Base-by-base conservation (phyloP, 2,113 vertebrate genomes). In the Lamprotornis superbus region DNA sequence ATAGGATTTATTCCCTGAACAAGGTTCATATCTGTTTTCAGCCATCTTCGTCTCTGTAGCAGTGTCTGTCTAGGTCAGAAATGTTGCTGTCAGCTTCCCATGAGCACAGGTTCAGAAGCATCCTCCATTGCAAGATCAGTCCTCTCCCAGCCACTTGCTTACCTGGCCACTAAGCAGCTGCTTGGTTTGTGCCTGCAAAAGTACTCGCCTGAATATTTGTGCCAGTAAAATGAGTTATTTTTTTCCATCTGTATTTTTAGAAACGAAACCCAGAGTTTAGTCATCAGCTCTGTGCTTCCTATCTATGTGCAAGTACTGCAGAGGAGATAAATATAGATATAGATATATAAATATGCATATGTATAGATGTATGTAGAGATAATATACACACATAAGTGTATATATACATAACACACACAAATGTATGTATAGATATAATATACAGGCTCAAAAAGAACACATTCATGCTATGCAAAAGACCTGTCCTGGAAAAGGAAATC, bases 21-120 rank as follows among this genome's bases (percentile, higher is more conserved):
- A 75, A 61, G 78, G 65, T 31, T 64, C 70, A 67, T 30, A 55
- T 79, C 81, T 91, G 50, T 69, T 89, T 90, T n/a, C 83, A 71
- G 64, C 59, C 4, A 7, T 57, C 24, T 46, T 83, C 2, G 3
- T 39, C 39, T 31, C 63, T 0, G 0, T 21, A 17, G 71, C 53
- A 61, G 30, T 53, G 61, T 55, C 69, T 90, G 5, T 69, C 44
- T 82, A n/a, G 20, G 57, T 40, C 67, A 61, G 63, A 76, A 90
- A 31, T 17, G 15, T 10, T 88, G 46, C 85, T 53, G 46, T 53
- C 71, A 46, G 79, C 49, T 71, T 79, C 59, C 86, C 40, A 9
- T 5, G 14, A 67, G 56, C 16, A 9, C 1, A 1, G 10, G 25
- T 44, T 73, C 30, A 22, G 55, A 2, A 80, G 37, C 63, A 67